Conservation (phyloP, 2,797 vertebrate genomes). For the Galago senegalensis region DNA sequence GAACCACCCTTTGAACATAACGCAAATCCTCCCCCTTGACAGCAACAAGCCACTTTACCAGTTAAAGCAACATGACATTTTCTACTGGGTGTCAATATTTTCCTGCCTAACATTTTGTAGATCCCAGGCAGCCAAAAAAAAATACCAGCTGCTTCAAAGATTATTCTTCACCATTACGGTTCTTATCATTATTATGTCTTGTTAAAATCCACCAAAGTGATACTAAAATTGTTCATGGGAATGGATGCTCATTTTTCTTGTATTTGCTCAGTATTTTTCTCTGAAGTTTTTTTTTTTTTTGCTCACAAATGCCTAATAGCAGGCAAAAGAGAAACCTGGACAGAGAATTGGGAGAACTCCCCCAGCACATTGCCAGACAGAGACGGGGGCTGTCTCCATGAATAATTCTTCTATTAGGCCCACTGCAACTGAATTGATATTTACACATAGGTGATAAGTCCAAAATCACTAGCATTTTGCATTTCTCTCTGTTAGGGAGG, state of each 20-base stretch:
- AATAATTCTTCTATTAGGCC: neutral
- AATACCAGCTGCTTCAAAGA: neutral
- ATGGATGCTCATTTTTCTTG: slow-evolving; percentile 27
- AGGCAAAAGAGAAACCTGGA: neutral
- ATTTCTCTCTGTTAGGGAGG: neutral
- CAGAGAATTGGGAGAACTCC: neutral
- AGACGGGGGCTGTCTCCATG: neutral
- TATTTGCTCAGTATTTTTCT: neutral
- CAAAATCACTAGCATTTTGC: neutral
- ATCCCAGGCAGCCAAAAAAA: slow-evolving; percentile 49
- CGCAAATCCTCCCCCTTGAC: neutral
- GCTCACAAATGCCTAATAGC: neutral
- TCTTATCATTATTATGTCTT: neutral
- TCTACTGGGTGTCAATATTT: slow-evolving; percentile 40
- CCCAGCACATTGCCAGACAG: neutral
- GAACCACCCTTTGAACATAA: slow-evolving; percentile 10
- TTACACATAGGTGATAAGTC: neutral
- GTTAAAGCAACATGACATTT: slow-evolving; percentile 60
- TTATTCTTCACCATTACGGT: slow-evolving; percentile 17
- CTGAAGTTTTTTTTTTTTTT: slow-evolving; percentile 28
- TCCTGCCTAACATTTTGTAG: slow-evolving; percentile 55
- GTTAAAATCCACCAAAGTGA: neutral
- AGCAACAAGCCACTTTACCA: slow-evolving; percentile 27
- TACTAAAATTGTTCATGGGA: slow-evolving; percentile 1
- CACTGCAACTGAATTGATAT: neutral